Conservation (phyloP, 2,113 vertebrate species). For the Melanotaenia duboulayi region DNA sequence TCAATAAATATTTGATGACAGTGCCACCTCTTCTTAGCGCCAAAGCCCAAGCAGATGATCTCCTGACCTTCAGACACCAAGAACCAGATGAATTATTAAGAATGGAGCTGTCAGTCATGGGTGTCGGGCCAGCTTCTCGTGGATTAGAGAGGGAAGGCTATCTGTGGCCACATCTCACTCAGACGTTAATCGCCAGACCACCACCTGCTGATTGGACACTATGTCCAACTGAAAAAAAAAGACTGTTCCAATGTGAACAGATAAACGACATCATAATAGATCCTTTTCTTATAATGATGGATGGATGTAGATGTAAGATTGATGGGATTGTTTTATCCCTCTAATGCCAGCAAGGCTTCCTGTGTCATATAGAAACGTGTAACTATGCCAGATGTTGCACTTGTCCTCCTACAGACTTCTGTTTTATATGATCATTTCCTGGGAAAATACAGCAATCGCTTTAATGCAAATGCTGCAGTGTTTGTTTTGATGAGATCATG, state of each 20-base stretch:
- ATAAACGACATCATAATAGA: constrained; percentile 2
- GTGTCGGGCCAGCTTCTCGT: constrained; percentile 63
- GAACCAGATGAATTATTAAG: constrained; percentile 85
- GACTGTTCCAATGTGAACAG: constrained; percentile 5
- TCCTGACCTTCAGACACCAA: constrained; percentile 85
- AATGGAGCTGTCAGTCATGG: constrained; percentile 81
- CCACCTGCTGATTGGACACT: constrained; percentile 73
- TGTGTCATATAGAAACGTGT: constrained; percentile 19
- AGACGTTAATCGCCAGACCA: constrained; percentile 63
- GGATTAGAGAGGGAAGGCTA: constrained; percentile 73
- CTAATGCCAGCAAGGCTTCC: constrained; percentile 9
- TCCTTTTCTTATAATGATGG: constrained; percentile 27
- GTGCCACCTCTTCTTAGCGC: constrained; percentile 76
- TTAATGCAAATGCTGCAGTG: not conserved
- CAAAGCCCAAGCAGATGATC: constrained; percentile 77
- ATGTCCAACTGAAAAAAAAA: constrained; percentile 8
- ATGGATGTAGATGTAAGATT: constrained; percentile 22
- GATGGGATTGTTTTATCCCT: constrained; percentile 33
- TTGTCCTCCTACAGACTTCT: constrained; percentile 20
- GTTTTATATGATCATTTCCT: constrained; percentile 34
- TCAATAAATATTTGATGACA: constrained; percentile 87
- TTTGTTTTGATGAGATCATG: constrained; percentile 31
- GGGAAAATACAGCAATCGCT: not conserved
- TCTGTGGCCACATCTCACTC: constrained; percentile 78
- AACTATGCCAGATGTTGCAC: constrained; percentile 44